Evolutionary conservation across 2,797 vertebrate genomes (phyloP).

Genomic region (Cheracebus regulus): DNA sequence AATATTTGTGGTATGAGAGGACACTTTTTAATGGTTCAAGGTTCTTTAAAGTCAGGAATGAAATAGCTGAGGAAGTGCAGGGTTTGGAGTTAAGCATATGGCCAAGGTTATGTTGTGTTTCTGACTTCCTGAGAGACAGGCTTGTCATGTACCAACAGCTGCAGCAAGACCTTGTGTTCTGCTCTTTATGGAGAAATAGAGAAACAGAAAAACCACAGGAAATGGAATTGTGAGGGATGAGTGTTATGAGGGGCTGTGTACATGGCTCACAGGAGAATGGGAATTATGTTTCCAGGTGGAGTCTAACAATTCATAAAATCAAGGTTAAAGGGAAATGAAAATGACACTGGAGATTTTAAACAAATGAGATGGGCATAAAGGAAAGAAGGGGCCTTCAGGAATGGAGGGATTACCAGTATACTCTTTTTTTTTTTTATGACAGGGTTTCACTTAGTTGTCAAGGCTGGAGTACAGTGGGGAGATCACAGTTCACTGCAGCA

Average conservation of each 20-base stretch:
- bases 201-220: not conserved
- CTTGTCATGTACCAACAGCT: not conserved
- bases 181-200: constrained; percentile 1
- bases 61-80: not conserved
- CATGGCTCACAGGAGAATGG: not conserved
- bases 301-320: not conserved
- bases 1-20: not conserved
- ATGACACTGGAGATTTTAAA: not conserved
- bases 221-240: not conserved
- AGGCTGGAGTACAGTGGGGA: not conserved
- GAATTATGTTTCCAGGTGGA: not conserved
- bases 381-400: not conserved
- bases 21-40: not conserved
- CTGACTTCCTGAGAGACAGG: not conserved
- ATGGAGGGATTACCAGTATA: not conserved
- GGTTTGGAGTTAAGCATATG: not conserved
- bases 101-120: not conserved
- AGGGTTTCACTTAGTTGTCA: not conserved
- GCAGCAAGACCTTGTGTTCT: not conserved
- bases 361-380: not conserved
- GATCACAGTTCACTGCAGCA: not conserved
- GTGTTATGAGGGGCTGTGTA: not conserved
- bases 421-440: not conserved
- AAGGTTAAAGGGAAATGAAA: not conserved
- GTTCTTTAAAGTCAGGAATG: not conserved